Conservation (phyloP, 2,113 vertebrate genomes). For the Copsychus sechellarum region DNA sequence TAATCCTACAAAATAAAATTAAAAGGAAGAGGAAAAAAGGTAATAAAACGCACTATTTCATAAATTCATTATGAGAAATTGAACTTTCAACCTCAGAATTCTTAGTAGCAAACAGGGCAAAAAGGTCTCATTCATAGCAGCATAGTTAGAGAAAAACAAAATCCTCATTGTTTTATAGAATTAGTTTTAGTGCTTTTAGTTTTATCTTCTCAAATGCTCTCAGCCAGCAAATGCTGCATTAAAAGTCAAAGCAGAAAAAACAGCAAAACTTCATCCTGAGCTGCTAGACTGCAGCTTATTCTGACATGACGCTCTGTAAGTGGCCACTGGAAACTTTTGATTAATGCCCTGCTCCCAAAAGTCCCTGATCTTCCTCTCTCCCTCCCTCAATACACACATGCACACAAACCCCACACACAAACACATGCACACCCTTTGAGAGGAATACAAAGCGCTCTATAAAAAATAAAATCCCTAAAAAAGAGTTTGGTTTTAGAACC, state of each 20-base stretch:
- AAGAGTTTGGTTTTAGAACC: not conserved
- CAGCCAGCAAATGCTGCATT: not conserved
- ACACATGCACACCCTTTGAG: not conserved
- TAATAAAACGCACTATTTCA: not conserved
- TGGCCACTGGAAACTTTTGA: not conserved
- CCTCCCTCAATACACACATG: not conserved
- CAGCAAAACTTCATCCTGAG: not conserved
- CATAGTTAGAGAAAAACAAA: slow-evolving; percentile 5
- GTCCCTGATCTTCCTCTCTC: not conserved
- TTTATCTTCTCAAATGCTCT: not conserved
- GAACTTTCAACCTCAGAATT: slow-evolving; percentile 15
- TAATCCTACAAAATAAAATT: not conserved
- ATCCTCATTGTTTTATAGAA: not conserved
- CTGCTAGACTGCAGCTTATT: not conserved
- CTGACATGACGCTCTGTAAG: not conserved
- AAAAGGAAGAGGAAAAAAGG: not conserved
- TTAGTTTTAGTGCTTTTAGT: slow-evolving; percentile 3
- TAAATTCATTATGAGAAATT: not conserved
- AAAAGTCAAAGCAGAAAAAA: not conserved
- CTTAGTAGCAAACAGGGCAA: not conserved
- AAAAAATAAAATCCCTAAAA: not conserved
- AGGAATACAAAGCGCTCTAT: not conserved
- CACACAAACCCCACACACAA: not conserved
- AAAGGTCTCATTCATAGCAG: not conserved
- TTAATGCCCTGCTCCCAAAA: not conserved